Evolutionary conservation across 1,140 invertebrate species (phyloP), one percentile per base, ranked within the genome.

Genomic region (Nasonia longicornis): DNA sequence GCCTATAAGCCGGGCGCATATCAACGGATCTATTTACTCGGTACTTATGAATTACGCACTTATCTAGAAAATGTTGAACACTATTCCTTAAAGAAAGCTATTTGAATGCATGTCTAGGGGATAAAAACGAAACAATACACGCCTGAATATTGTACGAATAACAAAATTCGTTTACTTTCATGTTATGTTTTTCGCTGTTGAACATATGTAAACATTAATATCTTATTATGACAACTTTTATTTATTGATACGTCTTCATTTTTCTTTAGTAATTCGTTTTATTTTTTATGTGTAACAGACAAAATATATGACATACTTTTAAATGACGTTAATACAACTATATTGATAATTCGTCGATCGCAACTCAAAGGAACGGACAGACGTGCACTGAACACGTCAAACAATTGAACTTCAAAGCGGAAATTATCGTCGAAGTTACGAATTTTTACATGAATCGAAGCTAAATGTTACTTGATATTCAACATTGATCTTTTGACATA

Each of bases 401-500:
- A 64, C n/a, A 26, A 58, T 75, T 75, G 11, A 14, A 75, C 20
- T 58, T 75, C 3, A 35, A 75, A 75, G 45, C 35, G 22, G 3
- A 75, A 75, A 63, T 20, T 38, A 64, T 75, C 29, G 4, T 16
- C 26, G 14, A 52, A 75, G 31, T 63, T 26, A 22, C 29, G 2
- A 38, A 38, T 58, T 58, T 71, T 73, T 52, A 73, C 42, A 63
- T n/a, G 16, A 75, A 58, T 75, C 31, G 48, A 75, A 75, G 71
- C 71, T 73, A 71, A 71, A 42, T 7, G 31, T 71, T 71, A 72
- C 22, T 45, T 72, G 8, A 75, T 81, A 76, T 81, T 76, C 72
- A 72, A 81, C 58, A 81, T 66, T 73, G 52, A 77, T 66, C n/a
- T 0, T 66, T 81, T 72, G 80, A 77, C 67, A 81, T 76, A 81